These are phyloP conservation scores for Gasterosteus aculeatus DNA, from an alignment of 2,113 vertebrate species.

Conservation along the genomic window DNA sequence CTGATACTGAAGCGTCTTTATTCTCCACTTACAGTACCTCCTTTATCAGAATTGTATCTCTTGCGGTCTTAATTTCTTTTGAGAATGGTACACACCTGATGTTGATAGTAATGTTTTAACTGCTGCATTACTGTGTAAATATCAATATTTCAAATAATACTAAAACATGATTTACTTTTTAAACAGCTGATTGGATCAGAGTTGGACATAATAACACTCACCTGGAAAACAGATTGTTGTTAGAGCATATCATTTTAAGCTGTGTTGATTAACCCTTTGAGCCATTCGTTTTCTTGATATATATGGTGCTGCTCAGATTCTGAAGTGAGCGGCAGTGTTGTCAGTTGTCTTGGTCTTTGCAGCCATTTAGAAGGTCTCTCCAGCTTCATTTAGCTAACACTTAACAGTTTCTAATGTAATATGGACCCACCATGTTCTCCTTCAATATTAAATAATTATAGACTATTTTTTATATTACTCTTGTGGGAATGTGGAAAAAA, in stretches of 20 bases:
- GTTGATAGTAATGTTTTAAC: background rate
- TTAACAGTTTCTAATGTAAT: background rate
- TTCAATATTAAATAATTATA: too few species aligned
- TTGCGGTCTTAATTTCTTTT: background rate
- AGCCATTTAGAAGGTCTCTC: background rate
- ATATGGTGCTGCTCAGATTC: background rate
- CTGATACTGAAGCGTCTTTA: conserved; percentile 32
- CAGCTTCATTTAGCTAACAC: background rate
- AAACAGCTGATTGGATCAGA: background rate
- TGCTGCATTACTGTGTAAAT: background rate
- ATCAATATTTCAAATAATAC: too few species aligned
- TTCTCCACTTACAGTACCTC: conserved; percentile 10
- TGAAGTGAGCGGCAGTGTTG: background rate
- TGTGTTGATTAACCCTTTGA: background rate
- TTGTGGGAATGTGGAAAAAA: too few species aligned
- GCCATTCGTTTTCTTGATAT: too few species aligned
- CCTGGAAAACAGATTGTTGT: background rate
- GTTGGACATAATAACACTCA: background rate
- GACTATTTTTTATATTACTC: too few species aligned
- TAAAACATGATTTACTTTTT: background rate
- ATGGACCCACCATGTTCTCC: too few species aligned
- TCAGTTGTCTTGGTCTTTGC: background rate
- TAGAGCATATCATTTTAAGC: background rate
- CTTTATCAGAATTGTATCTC: conserved; percentile 4
- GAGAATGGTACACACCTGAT: conserved; percentile 10